These are phyloP conservation scores for Prionailurus bengalensis DNA, from an alignment of 2,113 vertebrate genomes.

Conservation along the genomic window DNA sequence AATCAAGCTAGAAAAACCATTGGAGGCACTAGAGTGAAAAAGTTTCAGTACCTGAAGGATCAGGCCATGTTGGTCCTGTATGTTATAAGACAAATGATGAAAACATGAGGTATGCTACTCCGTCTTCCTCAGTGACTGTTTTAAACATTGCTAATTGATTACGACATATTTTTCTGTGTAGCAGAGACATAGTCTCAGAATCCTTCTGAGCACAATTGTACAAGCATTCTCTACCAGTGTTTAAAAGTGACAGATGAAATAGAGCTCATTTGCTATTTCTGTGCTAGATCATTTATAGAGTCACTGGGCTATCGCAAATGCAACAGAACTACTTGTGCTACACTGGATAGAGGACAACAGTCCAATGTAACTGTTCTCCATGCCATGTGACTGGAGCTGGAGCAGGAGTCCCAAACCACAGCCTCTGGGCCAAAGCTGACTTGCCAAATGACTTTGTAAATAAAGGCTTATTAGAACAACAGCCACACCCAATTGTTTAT, in stretches of 20 bases:
- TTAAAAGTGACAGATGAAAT: background rate
- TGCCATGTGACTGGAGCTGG: background rate
- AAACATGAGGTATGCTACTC: background rate
- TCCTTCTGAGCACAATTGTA: background rate
- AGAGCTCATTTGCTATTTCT: background rate
- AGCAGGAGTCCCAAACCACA: background rate
- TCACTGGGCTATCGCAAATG: background rate
- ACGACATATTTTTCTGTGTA: background rate
- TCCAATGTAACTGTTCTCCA: background rate
- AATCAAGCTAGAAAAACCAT: background rate
- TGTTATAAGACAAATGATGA: background rate
- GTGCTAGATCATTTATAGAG: background rate
- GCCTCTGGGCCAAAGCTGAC: background rate
- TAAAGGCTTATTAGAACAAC: background rate
- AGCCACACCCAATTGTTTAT: background rate
- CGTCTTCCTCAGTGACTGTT: background rate
- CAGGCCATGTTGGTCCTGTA: background rate
- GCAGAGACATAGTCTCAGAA: background rate
- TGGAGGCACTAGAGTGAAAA: background rate
- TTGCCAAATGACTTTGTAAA: background rate
- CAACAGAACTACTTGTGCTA: background rate
- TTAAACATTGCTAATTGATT: background rate
- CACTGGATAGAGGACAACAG: background rate
- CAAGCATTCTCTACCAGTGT: background rate
- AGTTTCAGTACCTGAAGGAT: background rate